These are phyloP conservation scores for Battus philenor DNA, from an alignment of 1,140 invertebrate genomes.

Conservation along the genomic window DNA sequence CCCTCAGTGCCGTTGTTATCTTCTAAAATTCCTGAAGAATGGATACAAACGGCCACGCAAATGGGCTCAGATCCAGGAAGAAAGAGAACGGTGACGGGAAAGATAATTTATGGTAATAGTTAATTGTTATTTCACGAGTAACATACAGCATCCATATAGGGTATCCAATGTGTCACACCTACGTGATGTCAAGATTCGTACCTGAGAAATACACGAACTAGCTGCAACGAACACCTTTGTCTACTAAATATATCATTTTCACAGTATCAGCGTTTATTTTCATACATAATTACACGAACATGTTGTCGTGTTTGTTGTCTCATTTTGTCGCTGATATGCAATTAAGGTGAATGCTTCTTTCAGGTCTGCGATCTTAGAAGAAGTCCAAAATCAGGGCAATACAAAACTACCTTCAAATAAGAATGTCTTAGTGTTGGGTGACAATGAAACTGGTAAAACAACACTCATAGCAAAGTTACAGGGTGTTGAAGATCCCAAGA, in stretches of 20 bases:
- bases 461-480: constrained; percentile 96
- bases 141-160: constrained; percentile 68
- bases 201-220: constrained; percentile 71
- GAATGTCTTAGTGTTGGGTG: constrained; percentile 93
- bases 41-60: constrained; percentile 77
- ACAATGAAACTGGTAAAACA: constrained; percentile 98
- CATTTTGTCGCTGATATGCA: not conserved
- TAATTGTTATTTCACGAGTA: constrained; percentile 58
- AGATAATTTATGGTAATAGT: constrained; percentile 81
- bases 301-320: not conserved
- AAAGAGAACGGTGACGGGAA: constrained; percentile 79
- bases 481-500: constrained; percentile 97
- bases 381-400: constrained; percentile 95
- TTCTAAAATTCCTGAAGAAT: constrained; percentile 74
- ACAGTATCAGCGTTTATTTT: constrained; percentile 10
- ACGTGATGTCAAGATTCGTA: constrained; percentile 69
- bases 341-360: constrained; percentile 49
- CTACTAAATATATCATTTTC: constrained; percentile 41
- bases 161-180: constrained; percentile 75
- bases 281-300: constrained; percentile 1
- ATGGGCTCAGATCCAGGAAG: constrained; percentile 79
- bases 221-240: constrained; percentile 62
- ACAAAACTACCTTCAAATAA: constrained; percentile 95
- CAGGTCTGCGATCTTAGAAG: constrained; percentile 94
- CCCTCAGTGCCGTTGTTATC: constrained; percentile 76